phyloP scores from a whole-genome alignment of 2,888 invertebrate species.

The Ephialtes manifestator region DNA sequence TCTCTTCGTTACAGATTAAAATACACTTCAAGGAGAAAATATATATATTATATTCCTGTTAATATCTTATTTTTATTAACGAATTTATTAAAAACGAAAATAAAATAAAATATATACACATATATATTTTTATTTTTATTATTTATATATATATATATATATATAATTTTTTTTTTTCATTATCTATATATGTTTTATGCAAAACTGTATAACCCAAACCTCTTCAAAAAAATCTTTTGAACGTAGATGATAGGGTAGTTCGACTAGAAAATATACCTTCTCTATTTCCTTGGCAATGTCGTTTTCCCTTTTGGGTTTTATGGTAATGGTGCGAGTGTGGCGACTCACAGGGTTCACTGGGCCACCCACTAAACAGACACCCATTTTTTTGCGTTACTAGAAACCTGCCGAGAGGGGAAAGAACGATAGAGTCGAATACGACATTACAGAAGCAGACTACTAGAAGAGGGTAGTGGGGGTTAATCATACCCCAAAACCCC shows the following conservation, averaged over 20 bases:
- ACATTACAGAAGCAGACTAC: constrained; percentile 1
- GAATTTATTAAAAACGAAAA: too few species aligned
- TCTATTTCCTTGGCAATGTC: constrained; percentile 25
- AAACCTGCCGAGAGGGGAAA: constrained; percentile 1
- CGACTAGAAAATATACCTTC: constrained; percentile 26
- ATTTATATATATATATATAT: too few species aligned
- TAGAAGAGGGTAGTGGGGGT: constrained; percentile 2
- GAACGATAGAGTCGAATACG: constrained; percentile 37
- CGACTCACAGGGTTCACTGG: constrained; percentile 42
- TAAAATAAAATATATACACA: too few species aligned
- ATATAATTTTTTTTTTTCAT: too few species aligned
- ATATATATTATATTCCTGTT: too few species aligned
- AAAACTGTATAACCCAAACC: too few species aligned
- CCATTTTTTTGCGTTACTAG: background rate
- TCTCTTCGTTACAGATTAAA: too few species aligned
- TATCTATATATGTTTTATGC: too few species aligned
- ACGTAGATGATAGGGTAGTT: background rate
- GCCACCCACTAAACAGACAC: background rate
- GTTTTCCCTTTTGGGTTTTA: constrained; percentile 21
- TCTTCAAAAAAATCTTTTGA: background rate
- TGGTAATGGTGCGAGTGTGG: constrained; percentile 23
- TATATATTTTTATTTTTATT: too few species aligned
- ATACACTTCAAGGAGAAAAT: too few species aligned
- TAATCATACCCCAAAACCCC: constrained; percentile 10
- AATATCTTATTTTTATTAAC: too few species aligned